Evolutionary conservation across 2,888 invertebrate genomes (phyloP).

Genomic region (Dynastes maya): DNA sequence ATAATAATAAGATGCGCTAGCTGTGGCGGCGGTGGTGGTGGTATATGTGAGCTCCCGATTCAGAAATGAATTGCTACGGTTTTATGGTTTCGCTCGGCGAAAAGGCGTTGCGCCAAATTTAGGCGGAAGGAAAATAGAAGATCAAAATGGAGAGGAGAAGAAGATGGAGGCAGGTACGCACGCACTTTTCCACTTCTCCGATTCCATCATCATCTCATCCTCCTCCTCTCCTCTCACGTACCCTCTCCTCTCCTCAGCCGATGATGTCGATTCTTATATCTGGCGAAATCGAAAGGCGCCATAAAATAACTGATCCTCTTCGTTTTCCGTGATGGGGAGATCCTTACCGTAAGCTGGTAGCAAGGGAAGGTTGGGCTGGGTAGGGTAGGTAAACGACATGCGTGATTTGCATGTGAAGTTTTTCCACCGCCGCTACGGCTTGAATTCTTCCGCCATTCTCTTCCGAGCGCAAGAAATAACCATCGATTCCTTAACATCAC

Average conservation of each 20-base stretch:
- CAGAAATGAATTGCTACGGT: conserved; percentile 54
- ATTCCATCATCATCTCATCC: conserved; percentile 46
- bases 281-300: conserved; percentile 61
- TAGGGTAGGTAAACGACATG: conserved; percentile 65
- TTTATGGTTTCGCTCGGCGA: conserved; percentile 49
- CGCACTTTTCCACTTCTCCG: conserved; percentile 17
- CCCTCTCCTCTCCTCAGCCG: conserved; percentile 10
- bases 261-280: conserved; percentile 60
- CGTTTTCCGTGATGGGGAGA: conserved; percentile 6
- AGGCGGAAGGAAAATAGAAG: too few relatives aligned
- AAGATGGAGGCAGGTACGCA: conserved; percentile 6
- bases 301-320: conserved; percentile 68
- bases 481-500: conserved; percentile 23
- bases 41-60: conserved; percentile 25
- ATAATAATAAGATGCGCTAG: conserved; percentile 68
- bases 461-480: conserved; percentile 28
- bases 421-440: neutral
- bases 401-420: conserved; percentile 69
- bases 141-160: neutral
- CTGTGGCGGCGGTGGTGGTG: conserved; percentile 49
- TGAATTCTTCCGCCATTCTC: neutral
- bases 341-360: neutral
- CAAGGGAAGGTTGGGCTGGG: neutral
- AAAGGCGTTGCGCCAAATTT: too few relatives aligned
- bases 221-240: neutral